Conservation (phyloP, 2,888 invertebrate species). For the Ectobius pallidus region DNA sequence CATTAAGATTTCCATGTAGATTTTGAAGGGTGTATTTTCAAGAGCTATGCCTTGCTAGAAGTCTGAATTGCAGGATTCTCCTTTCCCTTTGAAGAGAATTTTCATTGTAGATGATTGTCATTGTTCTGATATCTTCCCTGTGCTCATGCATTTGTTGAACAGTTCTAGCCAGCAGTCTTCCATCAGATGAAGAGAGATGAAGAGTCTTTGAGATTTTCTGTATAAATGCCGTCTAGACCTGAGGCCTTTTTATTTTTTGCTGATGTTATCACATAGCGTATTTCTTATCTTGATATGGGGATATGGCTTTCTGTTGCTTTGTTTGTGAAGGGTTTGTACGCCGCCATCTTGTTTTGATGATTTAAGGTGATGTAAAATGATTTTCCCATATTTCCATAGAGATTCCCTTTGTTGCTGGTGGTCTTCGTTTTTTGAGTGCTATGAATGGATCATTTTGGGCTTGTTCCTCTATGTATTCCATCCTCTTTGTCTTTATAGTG, state of each 20-base stretch:
- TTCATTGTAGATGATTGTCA: background rate
- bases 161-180: background rate
- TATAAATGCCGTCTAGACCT: background rate
- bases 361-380: background rate
- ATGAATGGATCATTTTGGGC: background rate
- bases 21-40: background rate
- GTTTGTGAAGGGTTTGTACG: background rate
- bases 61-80: background rate
- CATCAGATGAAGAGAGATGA: background rate
- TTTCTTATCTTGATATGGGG: background rate
- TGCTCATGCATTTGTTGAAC: background rate
- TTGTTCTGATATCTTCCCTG: background rate
- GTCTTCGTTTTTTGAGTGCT: slow-evolving; percentile 1
- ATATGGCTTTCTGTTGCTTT: background rate
- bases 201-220: background rate
- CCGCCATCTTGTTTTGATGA: background rate
- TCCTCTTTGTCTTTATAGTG: too few relatives aligned
- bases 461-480: background rate
- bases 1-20: too few relatives aligned
- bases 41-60: background rate
- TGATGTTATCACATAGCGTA: background rate
- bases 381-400: background rate
- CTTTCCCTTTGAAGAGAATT: background rate
- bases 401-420: background rate
- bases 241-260: background rate